These are phyloP conservation scores for Brenthis ino DNA, from an alignment of 2,888 invertebrate genomes.

Conservation along the genomic window DNA sequence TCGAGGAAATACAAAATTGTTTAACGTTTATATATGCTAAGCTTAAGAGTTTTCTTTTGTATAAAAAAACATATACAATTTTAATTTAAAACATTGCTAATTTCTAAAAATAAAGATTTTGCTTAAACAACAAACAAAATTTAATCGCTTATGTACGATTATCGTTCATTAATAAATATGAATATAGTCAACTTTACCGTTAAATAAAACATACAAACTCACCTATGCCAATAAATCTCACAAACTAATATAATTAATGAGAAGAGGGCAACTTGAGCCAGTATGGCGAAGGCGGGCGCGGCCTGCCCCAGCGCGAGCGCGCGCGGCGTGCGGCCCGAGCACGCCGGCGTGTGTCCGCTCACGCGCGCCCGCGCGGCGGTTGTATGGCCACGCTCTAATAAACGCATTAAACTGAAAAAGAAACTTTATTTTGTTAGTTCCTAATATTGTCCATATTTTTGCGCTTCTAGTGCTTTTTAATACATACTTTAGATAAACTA, in stretches of 20 bases:
- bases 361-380: conserved; percentile 54
- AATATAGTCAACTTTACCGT: too few relatives aligned
- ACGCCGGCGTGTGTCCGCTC: conserved; percentile 54
- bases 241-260: conserved; percentile 50
- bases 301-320: conserved; percentile 72
- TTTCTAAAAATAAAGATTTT: not conserved
- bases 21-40: not conserved
- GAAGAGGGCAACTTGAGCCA: conserved; percentile 50
- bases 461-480: too few relatives aligned
- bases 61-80: too few relatives aligned
- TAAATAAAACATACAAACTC: not conserved
- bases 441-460: not conserved
- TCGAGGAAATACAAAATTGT: not conserved
- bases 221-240: conserved; percentile 59
- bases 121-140: too few relatives aligned
- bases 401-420: conserved; percentile 59
- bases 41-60: too few relatives aligned
- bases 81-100: too few relatives aligned
- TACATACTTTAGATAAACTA: too few relatives aligned
- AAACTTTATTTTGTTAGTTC: not conserved
- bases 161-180: too few relatives aligned
- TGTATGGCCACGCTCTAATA: conserved; percentile 65
- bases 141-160: too few relatives aligned
- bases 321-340: conserved; percentile 65
- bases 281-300: conserved; percentile 65